Percentiles rank a stretch among this genome's conserved stretches.
These are phyloP conservation scores for Eubasilissa splendida DNA, from an alignment of 2,888 invertebrate genomes.

Conservation along the genomic window DNA sequence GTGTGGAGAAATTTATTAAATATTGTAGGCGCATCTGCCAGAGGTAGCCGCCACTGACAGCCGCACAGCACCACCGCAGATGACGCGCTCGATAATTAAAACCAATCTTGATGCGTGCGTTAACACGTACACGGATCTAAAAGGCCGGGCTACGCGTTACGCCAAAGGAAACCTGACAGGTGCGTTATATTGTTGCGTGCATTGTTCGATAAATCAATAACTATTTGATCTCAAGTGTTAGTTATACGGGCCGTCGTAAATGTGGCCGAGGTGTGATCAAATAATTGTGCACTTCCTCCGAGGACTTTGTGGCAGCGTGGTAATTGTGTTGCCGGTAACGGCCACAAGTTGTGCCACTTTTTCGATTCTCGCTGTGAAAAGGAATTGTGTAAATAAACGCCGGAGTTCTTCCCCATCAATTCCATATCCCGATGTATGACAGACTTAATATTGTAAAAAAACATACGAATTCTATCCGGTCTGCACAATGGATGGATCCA, in stretches of 20 bases:
- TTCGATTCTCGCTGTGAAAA: not conserved
- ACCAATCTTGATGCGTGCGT: not conserved
- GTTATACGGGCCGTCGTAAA: not conserved
- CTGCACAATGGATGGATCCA: too few relatives aligned
- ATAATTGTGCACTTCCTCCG: not conserved
- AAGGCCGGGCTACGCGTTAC: not conserved
- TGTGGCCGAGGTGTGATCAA: not conserved
- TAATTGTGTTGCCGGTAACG: not conserved
- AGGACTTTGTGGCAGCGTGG: not conserved
- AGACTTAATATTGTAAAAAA: too few relatives aligned
- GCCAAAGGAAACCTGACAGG: not conserved
- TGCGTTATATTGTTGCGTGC: not conserved
- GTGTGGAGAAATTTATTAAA: too few relatives aligned
- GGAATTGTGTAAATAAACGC: too few relatives aligned
- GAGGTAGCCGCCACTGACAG: too few relatives aligned
- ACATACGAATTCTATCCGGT: too few relatives aligned
- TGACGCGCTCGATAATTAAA: too few relatives aligned
- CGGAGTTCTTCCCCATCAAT: too few relatives aligned
- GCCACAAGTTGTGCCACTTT: not conserved
- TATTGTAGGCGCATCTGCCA: too few relatives aligned
- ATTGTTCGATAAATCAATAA: slow-evolving; percentile 28
- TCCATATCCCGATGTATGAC: too few relatives aligned
- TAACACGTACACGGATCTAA: not conserved
- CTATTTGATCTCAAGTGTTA: not conserved
- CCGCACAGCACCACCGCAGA: too few relatives aligned